These are phyloP conservation scores for Pituophis catenifer DNA, from an alignment of 2,113 vertebrate genomes.

Conservation along the genomic window DNA sequence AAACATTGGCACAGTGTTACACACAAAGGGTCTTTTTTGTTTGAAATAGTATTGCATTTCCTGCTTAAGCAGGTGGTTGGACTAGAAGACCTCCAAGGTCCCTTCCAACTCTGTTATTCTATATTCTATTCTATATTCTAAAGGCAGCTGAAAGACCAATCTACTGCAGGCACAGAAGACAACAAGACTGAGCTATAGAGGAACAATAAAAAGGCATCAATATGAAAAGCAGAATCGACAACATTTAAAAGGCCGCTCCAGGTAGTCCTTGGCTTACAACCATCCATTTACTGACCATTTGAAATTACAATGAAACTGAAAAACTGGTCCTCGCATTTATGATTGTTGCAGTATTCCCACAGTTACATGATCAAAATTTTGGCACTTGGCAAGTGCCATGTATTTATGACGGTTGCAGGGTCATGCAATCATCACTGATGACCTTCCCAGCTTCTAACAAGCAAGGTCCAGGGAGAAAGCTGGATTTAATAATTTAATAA, in stretches of 20 bases:
- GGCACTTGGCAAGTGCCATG: not conserved
- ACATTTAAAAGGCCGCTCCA: not conserved
- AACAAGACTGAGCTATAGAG: constrained; percentile 6
- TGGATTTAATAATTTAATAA: not conserved
- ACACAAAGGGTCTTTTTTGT: too few relatives aligned
- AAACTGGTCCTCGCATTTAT: not conserved
- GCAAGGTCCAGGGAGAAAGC: not conserved
- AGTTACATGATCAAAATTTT: not conserved
- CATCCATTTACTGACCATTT: too few relatives aligned
- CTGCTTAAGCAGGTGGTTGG: too few relatives aligned
- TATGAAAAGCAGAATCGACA: constrained; percentile 41
- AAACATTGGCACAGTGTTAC: not conserved
- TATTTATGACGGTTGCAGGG: not conserved
- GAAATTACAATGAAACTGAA: too few relatives aligned
- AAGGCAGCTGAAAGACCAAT: not conserved
- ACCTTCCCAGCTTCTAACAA: not conserved
- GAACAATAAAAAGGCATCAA: constrained; percentile 49
- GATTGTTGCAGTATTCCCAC: too few relatives aligned
- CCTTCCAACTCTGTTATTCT: too few relatives aligned
- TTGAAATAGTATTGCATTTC: too few relatives aligned
- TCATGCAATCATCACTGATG: too few relatives aligned
- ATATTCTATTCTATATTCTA: too few relatives aligned
- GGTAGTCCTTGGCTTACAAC: too few relatives aligned
- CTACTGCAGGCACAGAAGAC: not conserved
- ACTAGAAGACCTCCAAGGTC: too few relatives aligned